A percentile compares a stretch with the other conserved stretches of the same genome.
These are phyloP conservation scores for Rhagium mordax DNA, from an alignment of 2,888 invertebrate genomes.

Conservation along the genomic window DNA sequence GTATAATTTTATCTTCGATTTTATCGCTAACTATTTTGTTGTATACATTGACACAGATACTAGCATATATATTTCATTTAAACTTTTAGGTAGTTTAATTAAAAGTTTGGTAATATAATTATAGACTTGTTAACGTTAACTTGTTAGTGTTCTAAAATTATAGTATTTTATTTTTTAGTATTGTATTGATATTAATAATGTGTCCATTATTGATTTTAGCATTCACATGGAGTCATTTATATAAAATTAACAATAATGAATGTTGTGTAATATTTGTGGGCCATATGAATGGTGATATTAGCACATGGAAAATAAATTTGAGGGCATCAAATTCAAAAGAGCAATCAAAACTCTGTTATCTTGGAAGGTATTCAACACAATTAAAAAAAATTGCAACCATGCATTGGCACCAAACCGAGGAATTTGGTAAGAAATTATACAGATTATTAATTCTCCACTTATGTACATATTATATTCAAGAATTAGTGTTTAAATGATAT, in stretches of 20 bases:
- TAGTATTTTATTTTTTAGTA: no score
- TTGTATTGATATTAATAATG: background rate
- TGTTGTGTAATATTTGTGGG: constrained; percentile 61
- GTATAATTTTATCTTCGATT: no score
- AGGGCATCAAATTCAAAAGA: constrained; percentile 47
- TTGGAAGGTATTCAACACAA: constrained; percentile 56
- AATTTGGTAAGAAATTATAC: constrained; percentile 49
- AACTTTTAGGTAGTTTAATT: no score
- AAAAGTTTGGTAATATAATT: no score
- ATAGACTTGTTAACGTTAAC: no score
- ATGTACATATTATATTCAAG: no score
- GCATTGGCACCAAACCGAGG: constrained; percentile 58
- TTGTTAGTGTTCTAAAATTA: no score
- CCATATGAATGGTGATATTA: constrained; percentile 62
- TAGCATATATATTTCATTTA: no score
- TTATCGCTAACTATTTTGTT: no score
- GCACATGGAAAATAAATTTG: constrained; percentile 61
- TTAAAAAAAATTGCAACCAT: constrained; percentile 57
- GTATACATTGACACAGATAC: no score
- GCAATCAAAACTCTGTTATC: constrained; percentile 50
- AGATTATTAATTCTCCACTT: constrained; percentile 14
- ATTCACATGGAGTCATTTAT: constrained; percentile 64
- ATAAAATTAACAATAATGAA: constrained; percentile 47
- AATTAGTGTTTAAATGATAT: no score
- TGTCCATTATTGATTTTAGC: constrained; percentile 53